Conservation (phyloP, 2,797 vertebrate species). For the Triplophysa yarkandensis region DNA sequence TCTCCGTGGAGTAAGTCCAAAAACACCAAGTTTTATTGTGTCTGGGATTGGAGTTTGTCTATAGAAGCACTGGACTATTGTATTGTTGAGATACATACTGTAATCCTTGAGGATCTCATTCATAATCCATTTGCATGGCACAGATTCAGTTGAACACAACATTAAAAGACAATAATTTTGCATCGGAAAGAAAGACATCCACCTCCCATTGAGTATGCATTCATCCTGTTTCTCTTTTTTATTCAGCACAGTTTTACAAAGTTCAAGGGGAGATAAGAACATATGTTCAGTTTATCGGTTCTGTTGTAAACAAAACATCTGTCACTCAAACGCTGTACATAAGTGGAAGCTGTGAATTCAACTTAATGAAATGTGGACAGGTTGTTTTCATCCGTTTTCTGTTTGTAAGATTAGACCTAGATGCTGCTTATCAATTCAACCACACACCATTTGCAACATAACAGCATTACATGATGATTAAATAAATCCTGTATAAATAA, state of each 20-base stretch:
- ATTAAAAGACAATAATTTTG: conserved; percentile 1
- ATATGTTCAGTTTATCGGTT: conserved; percentile 16
- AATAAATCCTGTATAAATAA: neutral
- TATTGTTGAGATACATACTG: neutral
- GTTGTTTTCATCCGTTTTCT: conserved; percentile 10
- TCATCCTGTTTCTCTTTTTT: conserved; percentile 14
- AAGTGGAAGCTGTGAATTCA: conserved; percentile 3
- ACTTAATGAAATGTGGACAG: conserved; percentile 12
- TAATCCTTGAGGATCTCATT: neutral
- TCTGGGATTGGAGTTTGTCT: neutral
- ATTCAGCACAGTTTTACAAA: conserved; percentile 19
- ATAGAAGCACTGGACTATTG: neutral
- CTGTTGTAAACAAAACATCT: conserved; percentile 40
- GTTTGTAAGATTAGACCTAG: neutral
- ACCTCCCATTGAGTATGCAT: neutral
- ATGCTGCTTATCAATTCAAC: conserved; percentile 34
- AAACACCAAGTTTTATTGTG: conserved; percentile 2
- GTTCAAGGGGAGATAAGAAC: conserved; percentile 21
- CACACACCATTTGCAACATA: neutral
- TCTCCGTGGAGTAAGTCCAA: conserved; percentile 14
- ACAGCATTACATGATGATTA: neutral
- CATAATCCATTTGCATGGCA: conserved; percentile 5
- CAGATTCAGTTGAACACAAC: conserved; percentile 1
- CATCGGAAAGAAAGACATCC: neutral
- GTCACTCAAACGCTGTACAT: neutral